Base-by-base conservation (phyloP, 2,113 vertebrate species). In the Phalacrocorax pelagicus region DNA sequence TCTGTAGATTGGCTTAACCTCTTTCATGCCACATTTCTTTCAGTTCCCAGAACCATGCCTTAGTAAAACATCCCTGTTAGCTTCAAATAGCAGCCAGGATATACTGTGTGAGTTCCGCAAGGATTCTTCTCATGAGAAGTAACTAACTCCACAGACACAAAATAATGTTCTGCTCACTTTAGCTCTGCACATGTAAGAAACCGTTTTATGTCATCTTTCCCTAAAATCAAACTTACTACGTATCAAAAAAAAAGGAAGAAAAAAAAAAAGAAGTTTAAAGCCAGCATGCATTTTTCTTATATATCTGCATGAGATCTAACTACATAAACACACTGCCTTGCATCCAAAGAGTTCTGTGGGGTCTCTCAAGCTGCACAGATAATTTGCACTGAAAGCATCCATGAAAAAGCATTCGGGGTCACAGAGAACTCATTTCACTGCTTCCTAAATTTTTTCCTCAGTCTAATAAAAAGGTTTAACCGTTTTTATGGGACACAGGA, bases 1-100 rank as follows among this genome's bases (percentile, higher is more conserved):
- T 78, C 83, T 63, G 65, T 61, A 47, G 77, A 87, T 93, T 79
- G 65, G 81, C 73, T 54, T 86, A 94, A 89, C 62, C 89, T 69
- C 86, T 82, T 81, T 80, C 52, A 70, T 57, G 46, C 79, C 42
- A 38, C 44, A 34, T 30, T 40, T 69, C 73, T 84, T 61, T 15
- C 32, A 18, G 32, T 49, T 73, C 73, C 86, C 82, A 77, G 32
- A 65, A 81, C 54, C 18, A 5, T 14, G 38, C 36, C 88, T 73
- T 5, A 26, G 71, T 72, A 88, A 90, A 89, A 78, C 61, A 27
- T 12, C 46, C 58, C 9, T 5, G 29, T 17, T 71, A 44, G 72
- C 38, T 62, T 70, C 71, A 86, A 75, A 84, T 1, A n/a, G 57
- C 59, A 70, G 14, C 6, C 78, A 52, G 36, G 87, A 89, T 3